phyloP scores from a whole-genome alignment of 2,113 vertebrate genomes.

The Saiga tatarica region DNA sequence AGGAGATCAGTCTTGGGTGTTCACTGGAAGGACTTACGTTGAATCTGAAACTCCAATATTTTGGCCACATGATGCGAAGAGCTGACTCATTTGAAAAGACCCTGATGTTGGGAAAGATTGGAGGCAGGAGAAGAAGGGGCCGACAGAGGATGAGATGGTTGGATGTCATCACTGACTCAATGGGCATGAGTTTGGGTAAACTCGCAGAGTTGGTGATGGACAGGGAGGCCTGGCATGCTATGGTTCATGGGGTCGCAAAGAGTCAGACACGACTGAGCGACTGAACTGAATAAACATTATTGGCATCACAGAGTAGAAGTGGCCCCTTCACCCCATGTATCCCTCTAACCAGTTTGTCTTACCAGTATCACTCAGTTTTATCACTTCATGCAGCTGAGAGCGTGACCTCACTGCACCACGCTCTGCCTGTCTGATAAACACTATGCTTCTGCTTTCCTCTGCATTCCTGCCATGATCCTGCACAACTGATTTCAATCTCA shows the following conservation, averaged over 20 bases:
- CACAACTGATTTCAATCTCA: not conserved
- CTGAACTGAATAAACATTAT: not conserved
- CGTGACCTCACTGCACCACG: not conserved
- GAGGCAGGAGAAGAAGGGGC: not conserved
- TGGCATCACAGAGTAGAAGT: not conserved
- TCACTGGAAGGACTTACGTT: not conserved
- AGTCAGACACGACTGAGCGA: not conserved
- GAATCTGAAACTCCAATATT: not conserved
- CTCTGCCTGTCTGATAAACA: not conserved
- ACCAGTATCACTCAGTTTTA: not conserved
- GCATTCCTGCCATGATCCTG: not conserved
- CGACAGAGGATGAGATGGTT: not conserved
- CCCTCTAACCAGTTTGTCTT: not conserved
- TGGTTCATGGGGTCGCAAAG: not conserved
- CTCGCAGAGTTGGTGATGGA: not conserved
- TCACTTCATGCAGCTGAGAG: not conserved
- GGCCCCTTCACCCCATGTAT: not conserved
- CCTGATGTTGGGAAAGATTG: not conserved
- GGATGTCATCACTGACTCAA: not conserved
- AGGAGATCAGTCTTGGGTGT: not conserved
- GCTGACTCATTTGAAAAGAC: not conserved
- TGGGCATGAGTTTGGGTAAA: not conserved
- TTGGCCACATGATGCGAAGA: not conserved
- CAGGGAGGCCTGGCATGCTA: not conserved
- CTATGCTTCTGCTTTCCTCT: not conserved